Percentiles rank a stretch among this genome's conserved stretches.
These are phyloP conservation scores for Carabus problematicus DNA, from an alignment of 2,888 invertebrate genomes.

Conservation along the genomic window DNA sequence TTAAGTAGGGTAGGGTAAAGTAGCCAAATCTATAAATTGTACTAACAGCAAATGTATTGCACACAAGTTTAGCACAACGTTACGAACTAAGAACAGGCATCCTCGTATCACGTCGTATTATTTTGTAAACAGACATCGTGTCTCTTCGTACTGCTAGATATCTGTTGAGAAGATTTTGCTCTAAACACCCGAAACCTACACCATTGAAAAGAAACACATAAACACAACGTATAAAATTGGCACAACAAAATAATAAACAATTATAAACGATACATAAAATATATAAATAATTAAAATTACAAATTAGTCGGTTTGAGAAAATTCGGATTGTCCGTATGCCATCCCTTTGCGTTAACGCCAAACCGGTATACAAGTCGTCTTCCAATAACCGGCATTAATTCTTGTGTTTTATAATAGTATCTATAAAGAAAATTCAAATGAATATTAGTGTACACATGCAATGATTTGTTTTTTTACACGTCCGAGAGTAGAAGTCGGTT, in stretches of 20 bases:
- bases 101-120: no score
- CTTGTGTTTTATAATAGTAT: conserved; percentile 81
- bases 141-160: no score
- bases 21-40: no score
- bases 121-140: no score
- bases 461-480: neutral
- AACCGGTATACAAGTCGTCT: conserved; percentile 82
- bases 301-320: neutral
- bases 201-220: no score
- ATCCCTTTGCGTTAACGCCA: conserved; percentile 80
- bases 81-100: no score
- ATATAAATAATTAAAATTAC: neutral
- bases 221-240: neutral
- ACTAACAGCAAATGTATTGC: no score
- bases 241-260: neutral
- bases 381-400: conserved; percentile 77
- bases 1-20: no score
- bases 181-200: no score
- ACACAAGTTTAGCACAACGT: no score
- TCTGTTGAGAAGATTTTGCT: no score
- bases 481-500: no score
- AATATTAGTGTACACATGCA: neutral
- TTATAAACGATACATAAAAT: neutral
- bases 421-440: conserved; percentile 56
- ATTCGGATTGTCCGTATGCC: conserved; percentile 58